Conservation (phyloP, 2,888 invertebrate species). For the Catocala sponsa region DNA sequence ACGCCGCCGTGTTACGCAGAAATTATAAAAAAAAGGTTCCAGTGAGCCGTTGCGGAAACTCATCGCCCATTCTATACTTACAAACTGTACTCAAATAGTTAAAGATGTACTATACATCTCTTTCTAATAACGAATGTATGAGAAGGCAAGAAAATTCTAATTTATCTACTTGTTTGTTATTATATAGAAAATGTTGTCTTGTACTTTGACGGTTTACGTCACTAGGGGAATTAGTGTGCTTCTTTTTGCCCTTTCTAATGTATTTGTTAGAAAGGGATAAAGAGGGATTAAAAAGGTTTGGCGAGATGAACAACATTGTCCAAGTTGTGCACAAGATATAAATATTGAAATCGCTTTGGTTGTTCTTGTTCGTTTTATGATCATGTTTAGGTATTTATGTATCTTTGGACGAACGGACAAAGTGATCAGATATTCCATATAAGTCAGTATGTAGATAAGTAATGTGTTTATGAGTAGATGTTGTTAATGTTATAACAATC, state of each 20-base stretch:
- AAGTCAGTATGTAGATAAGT: slow-evolving; percentile 2
- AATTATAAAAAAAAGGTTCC: slow-evolving; percentile 61
- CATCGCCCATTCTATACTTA: slow-evolving; percentile 41
- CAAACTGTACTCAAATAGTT: slow-evolving; percentile 34
- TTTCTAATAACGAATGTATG: neutral
- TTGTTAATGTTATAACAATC: slow-evolving; percentile 60
- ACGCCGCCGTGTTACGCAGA: slow-evolving; percentile 72
- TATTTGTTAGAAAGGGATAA: no score
- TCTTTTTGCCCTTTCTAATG: no score
- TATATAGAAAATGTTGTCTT: no score
- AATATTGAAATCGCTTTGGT: slow-evolving; percentile 30
- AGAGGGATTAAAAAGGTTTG: no score
- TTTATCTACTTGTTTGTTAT: no score
- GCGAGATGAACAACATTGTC: no score
- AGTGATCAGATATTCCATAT: neutral
- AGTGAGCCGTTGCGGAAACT: slow-evolving; percentile 52
- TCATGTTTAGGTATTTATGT: neutral
- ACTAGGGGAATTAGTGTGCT: no score
- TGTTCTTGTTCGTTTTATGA: no score
- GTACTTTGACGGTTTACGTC: no score
- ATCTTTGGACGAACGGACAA: neutral
- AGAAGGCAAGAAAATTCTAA: no score
- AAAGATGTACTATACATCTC: neutral
- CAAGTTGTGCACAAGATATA: slow-evolving; percentile 9
- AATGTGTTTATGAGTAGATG: slow-evolving; percentile 47